Conservation (phyloP, 1,140 invertebrate species). For the Linepithema humile region DNA sequence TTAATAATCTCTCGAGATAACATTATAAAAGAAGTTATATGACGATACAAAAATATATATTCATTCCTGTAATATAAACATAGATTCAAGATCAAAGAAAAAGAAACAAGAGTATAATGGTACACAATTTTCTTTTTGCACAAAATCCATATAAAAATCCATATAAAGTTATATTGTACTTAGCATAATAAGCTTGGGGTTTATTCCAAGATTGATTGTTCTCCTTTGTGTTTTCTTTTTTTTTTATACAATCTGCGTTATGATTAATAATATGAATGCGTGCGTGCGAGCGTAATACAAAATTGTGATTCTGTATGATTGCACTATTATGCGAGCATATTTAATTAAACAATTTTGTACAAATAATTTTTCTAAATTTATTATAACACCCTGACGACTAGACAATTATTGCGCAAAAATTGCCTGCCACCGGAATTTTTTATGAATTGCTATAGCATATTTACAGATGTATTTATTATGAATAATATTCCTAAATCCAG, state of each 20-base stretch:
- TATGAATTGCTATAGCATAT: no score
- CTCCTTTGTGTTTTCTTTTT: no score
- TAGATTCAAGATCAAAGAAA: background rate
- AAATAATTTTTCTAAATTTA: slow-evolving; percentile 6
- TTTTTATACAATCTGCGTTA: background rate
- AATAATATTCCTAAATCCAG: no score
- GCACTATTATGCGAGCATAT: slow-evolving; percentile 8
- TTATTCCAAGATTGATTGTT: background rate
- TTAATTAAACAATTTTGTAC: slow-evolving; percentile 68
- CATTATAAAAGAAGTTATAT: background rate
- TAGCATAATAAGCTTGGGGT: background rate
- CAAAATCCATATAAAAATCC: background rate
- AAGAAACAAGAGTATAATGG: background rate
- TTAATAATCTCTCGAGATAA: no score
- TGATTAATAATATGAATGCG: background rate
- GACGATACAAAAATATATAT: background rate
- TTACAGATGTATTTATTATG: no score
- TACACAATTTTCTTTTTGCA: background rate
- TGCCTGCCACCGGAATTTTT: no score
- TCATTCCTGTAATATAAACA: background rate
- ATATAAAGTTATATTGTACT: background rate
- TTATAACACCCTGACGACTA: background rate
- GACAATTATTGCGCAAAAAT: no score
- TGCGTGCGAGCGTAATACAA: slow-evolving; percentile 30
- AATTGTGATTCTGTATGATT: slow-evolving; percentile 44